phyloP scores from a whole-genome alignment of 2,797 vertebrate genomes.

The Nasua narica region DNA sequence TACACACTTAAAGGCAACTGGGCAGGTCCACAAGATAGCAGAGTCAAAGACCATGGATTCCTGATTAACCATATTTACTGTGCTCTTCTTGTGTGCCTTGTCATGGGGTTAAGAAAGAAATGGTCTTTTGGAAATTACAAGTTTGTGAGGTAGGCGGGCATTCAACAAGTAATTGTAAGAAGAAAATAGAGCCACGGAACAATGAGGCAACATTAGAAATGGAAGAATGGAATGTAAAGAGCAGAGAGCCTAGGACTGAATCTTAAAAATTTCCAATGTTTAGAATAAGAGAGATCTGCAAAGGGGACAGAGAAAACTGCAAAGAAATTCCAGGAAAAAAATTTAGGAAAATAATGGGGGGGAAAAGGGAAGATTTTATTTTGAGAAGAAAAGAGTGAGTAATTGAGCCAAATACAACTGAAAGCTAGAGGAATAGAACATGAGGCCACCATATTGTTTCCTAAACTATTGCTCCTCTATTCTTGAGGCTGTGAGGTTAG shows the following conservation, averaged over 20 bases:
- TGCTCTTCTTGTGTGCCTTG: not conserved
- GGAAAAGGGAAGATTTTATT: not conserved
- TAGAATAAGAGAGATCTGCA: not conserved
- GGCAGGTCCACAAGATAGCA: rapidly evolving
- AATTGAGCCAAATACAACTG: not conserved
- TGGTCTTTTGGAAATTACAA: not conserved
- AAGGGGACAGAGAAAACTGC: not conserved
- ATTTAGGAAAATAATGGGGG: not conserved
- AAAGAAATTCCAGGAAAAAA: not conserved
- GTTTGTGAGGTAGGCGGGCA: not conserved
- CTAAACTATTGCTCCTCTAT: not conserved
- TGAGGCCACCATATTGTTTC: not conserved
- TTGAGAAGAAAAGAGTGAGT: not conserved
- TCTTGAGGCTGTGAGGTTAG: not conserved
- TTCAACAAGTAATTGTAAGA: not conserved
- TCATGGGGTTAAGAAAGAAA: not conserved
- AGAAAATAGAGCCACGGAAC: not conserved
- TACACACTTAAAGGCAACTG: rapidly evolving
- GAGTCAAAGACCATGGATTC: not conserved
- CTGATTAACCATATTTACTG: not conserved
- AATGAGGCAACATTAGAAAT: not conserved
- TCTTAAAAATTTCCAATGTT: not conserved
- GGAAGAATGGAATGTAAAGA: not conserved
- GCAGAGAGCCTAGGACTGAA: not conserved
- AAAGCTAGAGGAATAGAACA: not conserved